Evolutionary conservation across 2,113 vertebrate species (phyloP), one percentile per base, ranked within the genome.

Genomic region (Crypturellus undulatus): DNA sequence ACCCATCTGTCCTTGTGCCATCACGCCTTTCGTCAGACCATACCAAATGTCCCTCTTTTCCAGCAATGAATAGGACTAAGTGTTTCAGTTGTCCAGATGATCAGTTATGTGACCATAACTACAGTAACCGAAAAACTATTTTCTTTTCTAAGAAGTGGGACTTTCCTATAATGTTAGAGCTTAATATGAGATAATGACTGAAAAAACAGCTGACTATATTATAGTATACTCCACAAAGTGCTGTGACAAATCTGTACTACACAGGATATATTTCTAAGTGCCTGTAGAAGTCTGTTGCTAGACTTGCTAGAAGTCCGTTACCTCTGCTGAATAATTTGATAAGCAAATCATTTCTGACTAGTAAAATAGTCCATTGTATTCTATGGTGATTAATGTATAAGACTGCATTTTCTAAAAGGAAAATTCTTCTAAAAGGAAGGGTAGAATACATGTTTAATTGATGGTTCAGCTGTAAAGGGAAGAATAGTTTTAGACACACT

Each of bases 381-480:
- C 63, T 45, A 2, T 34, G 65, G 21, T 65, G 20, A 56, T 47
- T 79, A 56, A 70, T 34, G 45, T 10, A 8, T 17, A 42, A 60
- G 22, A 43, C 16, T 21, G 1, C 22, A 10, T 87, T 79, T 67
- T 67, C 58, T 63, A 34, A 56, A 84, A 77, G 40, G 38, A 51
- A 0, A 49, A 49, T 49, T 20, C 47, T 49, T 49, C 21, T 49
- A 49, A 49, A 49, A 49, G 49, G 30, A 51, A 0, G 0, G 3
- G 12, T 1, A 60, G 7, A 12, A 16, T 4, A 7, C 34, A 49
- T 67, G 34, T 0, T 1, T 59, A 18, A 22, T 16, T 6, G 26
- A 19, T n/a, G 5, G 28, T 56, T 56, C 7, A 15, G 6, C 49
- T 71, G 24, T 21, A 4, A 54, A 56, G 54, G 54, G 54, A 56